Evolutionary conservation across 2,113 vertebrate species (phyloP).

Genomic region (Myrmecophaga tridactyla): DNA sequence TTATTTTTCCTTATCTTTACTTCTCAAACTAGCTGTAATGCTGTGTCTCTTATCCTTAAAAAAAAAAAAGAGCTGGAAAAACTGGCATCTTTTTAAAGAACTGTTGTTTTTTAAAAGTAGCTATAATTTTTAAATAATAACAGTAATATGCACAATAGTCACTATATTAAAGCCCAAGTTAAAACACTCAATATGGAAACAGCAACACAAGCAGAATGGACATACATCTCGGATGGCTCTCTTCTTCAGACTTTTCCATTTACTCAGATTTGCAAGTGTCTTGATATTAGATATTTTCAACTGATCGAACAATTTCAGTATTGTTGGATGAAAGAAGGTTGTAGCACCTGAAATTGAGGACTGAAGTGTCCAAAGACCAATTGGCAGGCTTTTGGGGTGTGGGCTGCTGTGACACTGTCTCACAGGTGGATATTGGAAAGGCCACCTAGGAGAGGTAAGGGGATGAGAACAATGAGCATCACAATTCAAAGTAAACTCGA

Average conservation of each 20-base stretch:
- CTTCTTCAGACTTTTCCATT: neutral
- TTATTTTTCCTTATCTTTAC: conserved; percentile 34
- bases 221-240: neutral
- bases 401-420: neutral
- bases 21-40: conserved; percentile 10
- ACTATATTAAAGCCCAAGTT: conserved; percentile 37
- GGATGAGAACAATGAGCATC: neutral
- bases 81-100: conserved; percentile 28
- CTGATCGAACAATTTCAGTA: neutral
- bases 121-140: conserved; percentile 41
- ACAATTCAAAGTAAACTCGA: neutral
- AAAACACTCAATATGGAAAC: neutral
- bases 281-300: conserved; percentile 32
- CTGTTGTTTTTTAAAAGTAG: conserved; percentile 36
- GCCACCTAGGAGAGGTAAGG: neutral
- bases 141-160: conserved; percentile 38
- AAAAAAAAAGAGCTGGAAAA: conserved; percentile 31
- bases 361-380: neutral
- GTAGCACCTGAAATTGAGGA: neutral
- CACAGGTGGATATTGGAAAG: neutral
- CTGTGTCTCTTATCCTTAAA: neutral
- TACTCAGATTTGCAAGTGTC: neutral
- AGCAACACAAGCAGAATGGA: neutral
- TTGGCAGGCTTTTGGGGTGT: neutral
- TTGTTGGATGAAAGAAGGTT: neutral